These are phyloP conservation scores for Drosophila lini DNA, from an alignment of 1,140 invertebrate genomes.

Conservation along the genomic window DNA sequence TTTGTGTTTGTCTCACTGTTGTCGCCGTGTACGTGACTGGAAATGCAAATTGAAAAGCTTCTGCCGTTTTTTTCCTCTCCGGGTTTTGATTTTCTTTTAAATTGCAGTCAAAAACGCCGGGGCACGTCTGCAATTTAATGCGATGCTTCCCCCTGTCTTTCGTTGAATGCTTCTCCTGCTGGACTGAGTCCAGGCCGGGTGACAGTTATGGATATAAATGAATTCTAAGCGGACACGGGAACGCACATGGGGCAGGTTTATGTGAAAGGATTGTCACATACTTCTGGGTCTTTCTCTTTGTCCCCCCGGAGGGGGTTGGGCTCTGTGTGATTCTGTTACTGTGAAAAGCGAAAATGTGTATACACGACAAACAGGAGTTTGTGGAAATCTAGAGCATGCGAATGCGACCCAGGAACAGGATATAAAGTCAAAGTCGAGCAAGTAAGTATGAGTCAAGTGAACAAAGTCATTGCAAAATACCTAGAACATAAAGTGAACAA, in stretches of 20 bases:
- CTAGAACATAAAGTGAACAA: not conserved
- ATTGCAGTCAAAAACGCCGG: constrained; percentile 48
- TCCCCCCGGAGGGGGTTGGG: not conserved
- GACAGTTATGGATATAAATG: constrained; percentile 28
- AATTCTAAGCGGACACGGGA: constrained; percentile 15
- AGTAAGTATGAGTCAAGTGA: not conserved
- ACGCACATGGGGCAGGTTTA: constrained; percentile 10
- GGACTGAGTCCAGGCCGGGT: constrained; percentile 5
- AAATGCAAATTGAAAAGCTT: constrained; percentile 54
- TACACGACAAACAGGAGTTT: constrained; percentile 8
- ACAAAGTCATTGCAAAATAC: constrained; percentile 4
- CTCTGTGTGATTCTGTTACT: not conserved
- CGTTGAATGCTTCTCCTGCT: constrained; percentile 18
- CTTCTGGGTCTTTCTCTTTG: constrained; percentile 1
- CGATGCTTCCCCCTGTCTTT: constrained; percentile 17
- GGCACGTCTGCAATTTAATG: constrained; percentile 65
- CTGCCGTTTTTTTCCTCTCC: constrained; percentile 19
- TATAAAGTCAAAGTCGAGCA: constrained; percentile 23
- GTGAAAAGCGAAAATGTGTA: constrained; percentile 32
- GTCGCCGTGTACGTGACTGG: constrained; percentile 53
- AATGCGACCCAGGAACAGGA: constrained; percentile 10
- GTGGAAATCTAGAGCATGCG: constrained; percentile 10
- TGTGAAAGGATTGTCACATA: constrained; percentile 28
- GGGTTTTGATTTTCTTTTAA: constrained; percentile 59
- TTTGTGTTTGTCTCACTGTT: constrained; percentile 32